phyloP scores from a whole-genome alignment of 2,888 invertebrate genomes.

The Malachius bipustulatus region DNA sequence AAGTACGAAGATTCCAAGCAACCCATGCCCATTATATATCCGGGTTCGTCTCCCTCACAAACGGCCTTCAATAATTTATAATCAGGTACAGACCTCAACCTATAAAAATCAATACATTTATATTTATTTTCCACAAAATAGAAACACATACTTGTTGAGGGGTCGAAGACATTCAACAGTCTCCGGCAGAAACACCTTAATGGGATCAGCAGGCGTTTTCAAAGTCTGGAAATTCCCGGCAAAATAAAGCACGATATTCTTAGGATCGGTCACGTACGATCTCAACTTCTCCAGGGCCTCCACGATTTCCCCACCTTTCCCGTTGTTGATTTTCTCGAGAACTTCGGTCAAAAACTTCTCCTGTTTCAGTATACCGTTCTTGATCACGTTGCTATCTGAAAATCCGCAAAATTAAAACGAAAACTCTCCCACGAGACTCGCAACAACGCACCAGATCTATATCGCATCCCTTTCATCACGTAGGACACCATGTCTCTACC shows the following conservation, averaged over 20 bases:
- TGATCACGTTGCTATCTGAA: slow-evolving; percentile 59
- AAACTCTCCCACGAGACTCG: too few relatives aligned
- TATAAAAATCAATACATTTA: slow-evolving; percentile 17
- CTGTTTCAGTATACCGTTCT: slow-evolving; percentile 61
- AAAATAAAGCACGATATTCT: slow-evolving; percentile 58
- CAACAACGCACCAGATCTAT: slow-evolving; percentile 37
- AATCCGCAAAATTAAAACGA: slow-evolving; percentile 10
- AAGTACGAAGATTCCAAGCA: slow-evolving; percentile 71
- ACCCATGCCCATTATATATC: slow-evolving; percentile 66
- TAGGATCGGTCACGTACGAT: slow-evolving; percentile 44
- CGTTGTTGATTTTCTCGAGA: slow-evolving; percentile 44
- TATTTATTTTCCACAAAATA: background rate
- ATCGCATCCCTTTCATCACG: slow-evolving; percentile 48
- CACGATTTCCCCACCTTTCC: slow-evolving; percentile 40
- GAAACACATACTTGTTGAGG: slow-evolving; percentile 16
- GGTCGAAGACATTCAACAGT: slow-evolving; percentile 13
- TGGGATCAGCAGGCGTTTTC: slow-evolving; percentile 36
- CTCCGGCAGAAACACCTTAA: slow-evolving; percentile 23
- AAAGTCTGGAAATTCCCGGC: slow-evolving; percentile 58
- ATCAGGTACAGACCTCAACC: slow-evolving; percentile 38
- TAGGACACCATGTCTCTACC: slow-evolving; percentile 57
- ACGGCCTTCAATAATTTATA: slow-evolving; percentile 35
- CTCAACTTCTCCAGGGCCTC: slow-evolving; percentile 48
- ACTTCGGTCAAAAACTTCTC: slow-evolving; percentile 61
- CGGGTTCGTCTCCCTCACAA: slow-evolving; percentile 35